phyloP scores from a whole-genome alignment of 2,797 vertebrate genomes.

The Okamejei kenojei region DNA sequence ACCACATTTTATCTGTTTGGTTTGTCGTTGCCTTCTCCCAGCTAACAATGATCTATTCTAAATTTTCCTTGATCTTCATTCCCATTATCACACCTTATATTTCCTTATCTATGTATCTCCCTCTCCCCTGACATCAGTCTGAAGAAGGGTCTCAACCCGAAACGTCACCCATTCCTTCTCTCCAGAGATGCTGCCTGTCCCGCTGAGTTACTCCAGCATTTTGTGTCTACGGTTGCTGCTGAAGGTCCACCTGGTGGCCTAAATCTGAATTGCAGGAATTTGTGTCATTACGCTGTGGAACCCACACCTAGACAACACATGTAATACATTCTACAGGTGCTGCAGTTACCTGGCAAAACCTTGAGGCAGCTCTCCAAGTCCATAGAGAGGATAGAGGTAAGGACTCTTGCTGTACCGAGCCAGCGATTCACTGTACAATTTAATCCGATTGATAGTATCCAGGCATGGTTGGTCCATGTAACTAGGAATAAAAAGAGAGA shows the following conservation, averaged over 20 bases:
- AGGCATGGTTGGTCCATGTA: slow-evolving; percentile 63
- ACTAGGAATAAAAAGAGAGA: slow-evolving; percentile 44
- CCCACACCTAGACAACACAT: background rate
- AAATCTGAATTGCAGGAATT: background rate
- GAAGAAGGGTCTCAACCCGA: too few relatives aligned
- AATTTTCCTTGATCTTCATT: too few relatives aligned
- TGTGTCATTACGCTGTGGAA: background rate
- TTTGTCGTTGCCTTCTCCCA: too few relatives aligned
- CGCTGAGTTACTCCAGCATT: too few relatives aligned
- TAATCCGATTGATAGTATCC: slow-evolving; percentile 58
- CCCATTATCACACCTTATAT: too few relatives aligned
- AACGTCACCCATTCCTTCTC: too few relatives aligned
- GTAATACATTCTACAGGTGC: background rate
- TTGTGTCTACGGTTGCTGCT: too few relatives aligned
- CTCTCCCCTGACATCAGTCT: too few relatives aligned
- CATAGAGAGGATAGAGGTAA: slow-evolving; percentile 63
- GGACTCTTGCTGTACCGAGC: slow-evolving; percentile 57
- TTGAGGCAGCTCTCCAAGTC: slow-evolving; percentile 63
- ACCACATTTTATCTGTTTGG: too few relatives aligned
- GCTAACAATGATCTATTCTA: too few relatives aligned
- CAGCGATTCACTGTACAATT: slow-evolving; percentile 59
- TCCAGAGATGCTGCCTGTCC: too few relatives aligned
- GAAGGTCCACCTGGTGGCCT: background rate
- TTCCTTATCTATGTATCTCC: too few relatives aligned
- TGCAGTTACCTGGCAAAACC: slow-evolving; percentile 60